A percentile compares a stretch with the other conserved stretches of the same genome.
These are phyloP conservation scores for Deilephila porcellus DNA, from an alignment of 2,888 invertebrate genomes.

Conservation along the genomic window DNA sequence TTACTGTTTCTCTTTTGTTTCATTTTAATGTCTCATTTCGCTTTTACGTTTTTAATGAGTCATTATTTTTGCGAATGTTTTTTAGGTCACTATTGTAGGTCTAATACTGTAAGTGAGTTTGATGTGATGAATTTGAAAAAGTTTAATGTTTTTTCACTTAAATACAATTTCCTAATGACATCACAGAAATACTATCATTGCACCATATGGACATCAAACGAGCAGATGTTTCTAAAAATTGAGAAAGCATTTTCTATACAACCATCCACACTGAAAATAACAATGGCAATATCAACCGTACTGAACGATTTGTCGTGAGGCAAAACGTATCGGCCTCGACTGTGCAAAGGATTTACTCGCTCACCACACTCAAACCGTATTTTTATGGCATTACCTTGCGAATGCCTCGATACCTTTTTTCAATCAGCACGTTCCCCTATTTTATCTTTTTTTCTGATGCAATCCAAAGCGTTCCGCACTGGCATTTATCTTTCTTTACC, in stretches of 20 bases:
- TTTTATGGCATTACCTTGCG: not conserved
- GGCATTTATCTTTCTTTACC: slow-evolving; percentile 5
- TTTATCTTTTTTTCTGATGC: not conserved
- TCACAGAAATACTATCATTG: too few species aligned
- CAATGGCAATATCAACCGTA: not conserved
- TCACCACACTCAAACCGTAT: not conserved
- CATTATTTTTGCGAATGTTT: not conserved
- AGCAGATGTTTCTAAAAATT: too few species aligned
- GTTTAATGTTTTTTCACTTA: too few species aligned
- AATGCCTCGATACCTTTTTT: not conserved
- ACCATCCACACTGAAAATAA: not conserved
- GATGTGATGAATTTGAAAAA: too few species aligned
- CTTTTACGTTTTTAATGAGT: slow-evolving; percentile 12
- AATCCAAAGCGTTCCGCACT: not conserved
- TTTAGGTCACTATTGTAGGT: not conserved
- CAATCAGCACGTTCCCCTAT: slow-evolving; percentile 3
- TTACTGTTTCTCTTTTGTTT: slow-evolving; percentile 14
- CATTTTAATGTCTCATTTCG: slow-evolving; percentile 21
- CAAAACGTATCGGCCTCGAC: not conserved
- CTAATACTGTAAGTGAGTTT: not conserved
- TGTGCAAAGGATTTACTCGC: not conserved
- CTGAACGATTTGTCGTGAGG: not conserved
- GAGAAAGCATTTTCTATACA: not conserved
- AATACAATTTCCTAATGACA: too few species aligned
- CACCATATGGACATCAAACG: too few species aligned